phyloP scores from a whole-genome alignment of 2,888 invertebrate species.

The Caenorhabditis wallacei region DNA sequence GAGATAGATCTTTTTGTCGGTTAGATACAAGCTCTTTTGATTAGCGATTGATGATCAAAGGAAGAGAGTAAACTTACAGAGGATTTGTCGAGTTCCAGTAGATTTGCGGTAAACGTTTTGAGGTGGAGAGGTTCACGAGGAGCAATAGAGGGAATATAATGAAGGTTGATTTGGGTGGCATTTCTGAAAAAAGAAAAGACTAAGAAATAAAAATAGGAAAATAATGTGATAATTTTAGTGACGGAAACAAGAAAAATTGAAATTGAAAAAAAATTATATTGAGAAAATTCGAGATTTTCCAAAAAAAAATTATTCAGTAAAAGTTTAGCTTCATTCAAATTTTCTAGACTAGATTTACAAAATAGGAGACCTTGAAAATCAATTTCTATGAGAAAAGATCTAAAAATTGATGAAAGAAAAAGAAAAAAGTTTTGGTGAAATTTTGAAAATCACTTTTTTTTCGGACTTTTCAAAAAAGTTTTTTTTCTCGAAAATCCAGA shows the following conservation, averaged over 20 bases:
- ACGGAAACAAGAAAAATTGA: not conserved
- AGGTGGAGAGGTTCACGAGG: not conserved
- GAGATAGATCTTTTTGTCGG: conserved; percentile 1
- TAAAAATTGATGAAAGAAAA: too few species aligned
- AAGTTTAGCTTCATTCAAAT: too few species aligned
- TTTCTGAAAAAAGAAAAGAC: conserved; percentile 16
- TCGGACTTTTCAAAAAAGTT: too few species aligned
- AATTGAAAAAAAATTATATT: too few species aligned
- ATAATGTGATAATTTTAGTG: not conserved
- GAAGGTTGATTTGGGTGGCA: conserved; percentile 1
- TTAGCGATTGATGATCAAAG: not conserved
- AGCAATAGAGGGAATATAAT: not conserved
- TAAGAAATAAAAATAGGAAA: not conserved
- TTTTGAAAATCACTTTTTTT: too few species aligned
- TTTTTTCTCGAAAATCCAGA: too few species aligned
- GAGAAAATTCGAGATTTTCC: not conserved
- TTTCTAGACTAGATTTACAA: too few species aligned
- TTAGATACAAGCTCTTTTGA: conserved; percentile 36
- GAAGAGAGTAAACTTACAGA: conserved; percentile 65
- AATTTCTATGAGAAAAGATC: too few species aligned
- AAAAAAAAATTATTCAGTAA: not conserved
- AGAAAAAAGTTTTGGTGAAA: too few species aligned
- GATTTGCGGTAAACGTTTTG: conserved; percentile 71
- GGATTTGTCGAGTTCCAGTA: conserved; percentile 75
- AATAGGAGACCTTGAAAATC: too few species aligned